Evolutionary conservation across 1,140 invertebrate species (phyloP), one percentile per base, ranked within the genome.

Genomic region (Aculops lycopersici): DNA sequence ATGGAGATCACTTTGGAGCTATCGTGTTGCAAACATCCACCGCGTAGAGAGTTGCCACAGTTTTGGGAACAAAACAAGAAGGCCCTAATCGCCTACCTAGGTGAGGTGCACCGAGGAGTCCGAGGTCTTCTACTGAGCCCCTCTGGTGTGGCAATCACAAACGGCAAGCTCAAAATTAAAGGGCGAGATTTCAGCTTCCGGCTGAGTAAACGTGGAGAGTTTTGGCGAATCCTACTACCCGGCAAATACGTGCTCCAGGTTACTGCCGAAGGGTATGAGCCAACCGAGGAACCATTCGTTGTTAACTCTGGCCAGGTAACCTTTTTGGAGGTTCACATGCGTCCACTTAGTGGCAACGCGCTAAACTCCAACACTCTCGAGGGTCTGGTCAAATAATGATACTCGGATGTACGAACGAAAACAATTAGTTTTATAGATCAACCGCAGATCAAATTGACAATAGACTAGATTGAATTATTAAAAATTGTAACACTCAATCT

Each of bases 1-100:
- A 92, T 97, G 77, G 90, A 97, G 62, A 71, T 95, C 15, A 97
- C 90, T 1, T 58, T 97, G 24, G 90, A 97, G 56, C 67, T 97
- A 37, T 86, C 83, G 1, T 97, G 90, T 59, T 84, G 78, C 58
- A 97, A 95, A 61, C 92, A 74, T 58, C 88, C 88, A 1, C 68
- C 67, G 2, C 70, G 72, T 2, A 64, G 69, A 40, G 71, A 84
- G 51, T 58, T 98, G 17, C 68, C 71, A 5, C 70, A 72, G 47
- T 90, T 86, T 55, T 98, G 90, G 90, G 66, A 74, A 44, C 80
- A 92, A 48, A 98, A 97, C 58, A 71, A 74, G 60, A 65, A 72
- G 70, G 68, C 79, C 0, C 56, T 86, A 21, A 67, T 86, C 14
- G 74, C 75, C 53, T 84, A 76, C 53, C 53, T 84, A 48, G 75